phyloP scores from a whole-genome alignment of 2,888 invertebrate genomes.

The Pterostichus madidus region DNA sequence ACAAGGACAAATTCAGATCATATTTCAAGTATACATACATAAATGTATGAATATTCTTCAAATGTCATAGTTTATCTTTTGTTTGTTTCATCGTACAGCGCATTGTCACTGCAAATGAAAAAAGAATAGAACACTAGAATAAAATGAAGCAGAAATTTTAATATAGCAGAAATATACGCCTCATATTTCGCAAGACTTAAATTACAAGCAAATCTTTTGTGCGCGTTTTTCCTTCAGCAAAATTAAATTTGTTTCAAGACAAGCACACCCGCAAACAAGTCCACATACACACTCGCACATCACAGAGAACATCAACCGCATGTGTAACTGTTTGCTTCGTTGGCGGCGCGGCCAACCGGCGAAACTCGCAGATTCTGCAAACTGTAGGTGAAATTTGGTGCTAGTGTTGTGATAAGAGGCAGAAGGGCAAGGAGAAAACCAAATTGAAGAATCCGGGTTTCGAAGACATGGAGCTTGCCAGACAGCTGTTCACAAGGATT shows the following conservation, averaged over 20 bases:
- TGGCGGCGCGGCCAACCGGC: conserved; percentile 10
- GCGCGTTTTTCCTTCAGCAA: conserved; percentile 28
- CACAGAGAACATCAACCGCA: conserved; percentile 42
- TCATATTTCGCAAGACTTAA: not conserved
- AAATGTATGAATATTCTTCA: not conserved
- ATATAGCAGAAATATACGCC: conserved; percentile 36
- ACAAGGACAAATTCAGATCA: no score
- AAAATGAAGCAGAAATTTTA: conserved; percentile 18
- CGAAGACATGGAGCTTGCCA: conserved; percentile 2
- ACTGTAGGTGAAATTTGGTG: no score
- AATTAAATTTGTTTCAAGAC: conserved; percentile 61
- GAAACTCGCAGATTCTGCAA: conserved; percentile 5
- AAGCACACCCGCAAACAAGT: conserved; percentile 20
- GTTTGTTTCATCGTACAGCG: not conserved
- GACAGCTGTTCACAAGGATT: conserved; percentile 62
- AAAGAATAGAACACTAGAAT: not conserved
- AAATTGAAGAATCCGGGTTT: not conserved
- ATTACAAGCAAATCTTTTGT: conserved; percentile 29
- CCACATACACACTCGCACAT: conserved; percentile 35
- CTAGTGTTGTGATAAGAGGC: not conserved
- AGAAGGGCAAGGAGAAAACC: not conserved
- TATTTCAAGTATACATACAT: no score
- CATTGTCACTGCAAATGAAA: not conserved
- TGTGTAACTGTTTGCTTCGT: conserved; percentile 44
- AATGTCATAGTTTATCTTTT: not conserved